Base-by-base conservation (phyloP, 2,797 vertebrate genomes). In the Dipus sagitta region DNA sequence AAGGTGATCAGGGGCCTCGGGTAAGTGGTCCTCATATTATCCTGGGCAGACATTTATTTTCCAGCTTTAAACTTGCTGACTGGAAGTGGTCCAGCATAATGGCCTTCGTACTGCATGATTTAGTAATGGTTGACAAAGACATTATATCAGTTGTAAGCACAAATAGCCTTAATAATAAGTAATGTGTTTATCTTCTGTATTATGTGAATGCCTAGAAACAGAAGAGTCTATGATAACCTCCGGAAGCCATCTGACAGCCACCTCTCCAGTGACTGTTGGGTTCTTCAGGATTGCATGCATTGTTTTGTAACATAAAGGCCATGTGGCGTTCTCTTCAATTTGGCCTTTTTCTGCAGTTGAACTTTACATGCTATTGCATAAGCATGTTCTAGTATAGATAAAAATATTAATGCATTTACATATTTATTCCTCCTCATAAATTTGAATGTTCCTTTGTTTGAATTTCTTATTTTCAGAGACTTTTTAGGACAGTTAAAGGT, bases 1-100 rank as follows among this genome's bases (percentile, higher is more conserved):
- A 99, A 99, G 99, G 99, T 95, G 99, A 99, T 98, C 99, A 99
- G 98, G 99, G 99, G 97, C 99, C 99, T 95, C 99, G 99, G 99
- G 99, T 99, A 99, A 99, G 99, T 98, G 97, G 85, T 96, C 93
- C 95, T 96, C 94, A 96, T 97, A 94, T 97, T 97, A 90, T 60
- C 95, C 96, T 96, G 92, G 97, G 96, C 96, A 97, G 96, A 96
- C 97, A 97, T 97, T 96, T 96, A 95, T 93, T 95, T 96, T 72
- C 94, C 93, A 97, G 92, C 0, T 96, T 96, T 95, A 95, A 96
- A 96, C 92, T 96, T 97, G 97, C 95, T 97, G 26, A 95, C 90
- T 92, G 68, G 91, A 94, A 97, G 80, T 97, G 95, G 95, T 95
- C 96, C 91, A 94, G 94, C 96, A 97, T 98, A 94, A 96, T 97